These are phyloP conservation scores for Hemicordylus capensis DNA, from an alignment of 2,113 vertebrate species.

Conservation along the genomic window DNA sequence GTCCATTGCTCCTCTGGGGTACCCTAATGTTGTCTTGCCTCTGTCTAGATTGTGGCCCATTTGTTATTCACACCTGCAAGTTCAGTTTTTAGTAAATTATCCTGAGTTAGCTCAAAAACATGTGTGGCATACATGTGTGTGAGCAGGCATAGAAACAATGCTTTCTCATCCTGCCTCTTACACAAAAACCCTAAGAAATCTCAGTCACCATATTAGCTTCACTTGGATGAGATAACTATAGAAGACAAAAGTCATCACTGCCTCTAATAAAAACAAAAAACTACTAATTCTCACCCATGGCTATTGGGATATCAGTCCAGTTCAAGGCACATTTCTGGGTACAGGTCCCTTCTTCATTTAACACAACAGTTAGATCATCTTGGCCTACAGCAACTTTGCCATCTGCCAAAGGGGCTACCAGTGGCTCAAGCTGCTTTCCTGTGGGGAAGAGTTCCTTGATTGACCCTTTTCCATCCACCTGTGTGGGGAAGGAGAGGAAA, in stretches of 20 bases:
- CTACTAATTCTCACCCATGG: conserved; percentile 87
- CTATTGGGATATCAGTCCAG: conserved; percentile 98
- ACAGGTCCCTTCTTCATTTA: conserved; percentile 94
- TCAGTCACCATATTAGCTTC: neutral
- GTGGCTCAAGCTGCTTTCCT: conserved; percentile 94
- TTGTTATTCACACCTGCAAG: too few species aligned
- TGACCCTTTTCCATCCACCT: conserved; percentile 96
- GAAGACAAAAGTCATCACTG: neutral
- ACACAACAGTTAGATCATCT: conserved; percentile 95
- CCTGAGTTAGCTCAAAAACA: too few species aligned
- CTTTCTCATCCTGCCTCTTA: neutral
- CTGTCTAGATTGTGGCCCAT: too few species aligned
- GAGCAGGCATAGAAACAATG: too few species aligned
- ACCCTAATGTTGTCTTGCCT: too few species aligned
- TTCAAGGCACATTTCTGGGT: conserved; percentile 97
- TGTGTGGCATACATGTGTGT: too few species aligned
- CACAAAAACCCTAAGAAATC: neutral
- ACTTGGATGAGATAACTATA: neutral
- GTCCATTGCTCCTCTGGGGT: too few species aligned
- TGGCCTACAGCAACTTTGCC: conserved; percentile 97
- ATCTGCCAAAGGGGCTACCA: conserved; percentile 93
- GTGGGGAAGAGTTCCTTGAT: conserved; percentile 98
- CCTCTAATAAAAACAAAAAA: neutral
- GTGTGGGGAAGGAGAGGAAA: conserved; percentile 42
- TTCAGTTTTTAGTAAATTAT: too few species aligned